phyloP scores from a whole-genome alignment of 1,140 invertebrate genomes.

The Leptinotarsa texana region DNA sequence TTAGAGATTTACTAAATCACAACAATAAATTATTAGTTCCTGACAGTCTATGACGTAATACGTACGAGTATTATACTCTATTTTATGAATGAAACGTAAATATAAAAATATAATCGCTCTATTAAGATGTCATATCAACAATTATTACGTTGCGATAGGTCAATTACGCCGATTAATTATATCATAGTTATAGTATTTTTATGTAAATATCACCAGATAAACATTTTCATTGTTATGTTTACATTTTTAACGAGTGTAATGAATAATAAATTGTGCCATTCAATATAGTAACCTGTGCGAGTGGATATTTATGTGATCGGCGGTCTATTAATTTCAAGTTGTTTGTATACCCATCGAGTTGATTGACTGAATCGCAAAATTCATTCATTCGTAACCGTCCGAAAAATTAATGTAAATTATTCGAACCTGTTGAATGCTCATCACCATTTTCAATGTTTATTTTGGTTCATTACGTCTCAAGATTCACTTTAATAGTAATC shows the following conservation, averaged over 20 bases:
- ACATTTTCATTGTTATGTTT: slow-evolving; percentile 32
- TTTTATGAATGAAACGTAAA: slow-evolving; percentile 29
- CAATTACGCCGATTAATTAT: slow-evolving; percentile 31
- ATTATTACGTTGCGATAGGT: slow-evolving; percentile 30
- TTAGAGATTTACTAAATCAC: slow-evolving; percentile 15
- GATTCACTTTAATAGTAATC: neutral
- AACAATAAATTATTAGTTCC: slow-evolving; percentile 18
- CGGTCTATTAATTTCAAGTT: slow-evolving; percentile 14
- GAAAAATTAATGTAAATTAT: slow-evolving; percentile 9
- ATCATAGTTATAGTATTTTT: slow-evolving; percentile 32
- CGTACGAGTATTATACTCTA: slow-evolving; percentile 12
- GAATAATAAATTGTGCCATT: slow-evolving; percentile 26
- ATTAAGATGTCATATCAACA: slow-evolving; percentile 33
- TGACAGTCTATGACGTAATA: slow-evolving; percentile 13
- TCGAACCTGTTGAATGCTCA: slow-evolving; percentile 2
- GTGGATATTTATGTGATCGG: slow-evolving; percentile 12
- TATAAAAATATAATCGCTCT: slow-evolving; percentile 29
- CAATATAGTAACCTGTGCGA: slow-evolving; percentile 19
- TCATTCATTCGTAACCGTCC: neutral
- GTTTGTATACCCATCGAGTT: slow-evolving; percentile 8
- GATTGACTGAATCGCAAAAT: slow-evolving; percentile 1
- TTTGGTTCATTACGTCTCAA: neutral
- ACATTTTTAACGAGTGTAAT: slow-evolving; percentile 30
- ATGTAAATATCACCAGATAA: slow-evolving; percentile 31
- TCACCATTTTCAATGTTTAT: slow-evolving; percentile 1